Percentiles rank a stretch among this genome's conserved stretches.
Evolutionary conservation across 2,113 vertebrate species (phyloP).

Genomic region (Vimba vimba): DNA sequence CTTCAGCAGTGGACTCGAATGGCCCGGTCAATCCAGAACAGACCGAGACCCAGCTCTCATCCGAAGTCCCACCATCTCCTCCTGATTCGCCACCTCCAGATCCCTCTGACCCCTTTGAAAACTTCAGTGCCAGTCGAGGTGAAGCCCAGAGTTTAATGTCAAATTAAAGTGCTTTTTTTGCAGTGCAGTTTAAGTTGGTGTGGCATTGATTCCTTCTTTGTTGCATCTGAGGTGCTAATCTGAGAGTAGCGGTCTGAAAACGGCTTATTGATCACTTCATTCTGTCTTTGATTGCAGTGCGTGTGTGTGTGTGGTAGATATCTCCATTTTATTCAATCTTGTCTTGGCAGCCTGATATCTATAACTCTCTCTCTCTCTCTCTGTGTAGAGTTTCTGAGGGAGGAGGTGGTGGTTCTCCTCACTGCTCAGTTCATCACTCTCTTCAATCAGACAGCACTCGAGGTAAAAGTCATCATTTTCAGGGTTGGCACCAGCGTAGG

Average conservation of each 20-base stretch:
- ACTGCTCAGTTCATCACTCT: conserved; percentile 86
- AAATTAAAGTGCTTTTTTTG: not conserved
- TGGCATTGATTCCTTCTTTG: conserved; percentile 28
- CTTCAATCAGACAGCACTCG: conserved; percentile 86
- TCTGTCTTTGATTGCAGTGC: conserved; percentile 52
- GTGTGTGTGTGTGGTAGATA: conserved; percentile 35
- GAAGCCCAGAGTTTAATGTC: conserved; percentile 23
- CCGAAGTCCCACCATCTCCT: conserved; percentile 7
- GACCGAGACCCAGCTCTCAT: conserved; percentile 26
- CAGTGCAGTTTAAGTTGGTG: conserved; percentile 14
- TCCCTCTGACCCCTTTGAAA: conserved; percentile 64
- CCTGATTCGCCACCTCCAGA: conserved; percentile 10
- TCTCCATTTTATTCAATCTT: conserved; percentile 36
- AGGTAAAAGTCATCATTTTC: conserved; percentile 72
- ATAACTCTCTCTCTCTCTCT: conserved; percentile 47
- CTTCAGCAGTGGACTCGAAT: conserved; percentile 56
- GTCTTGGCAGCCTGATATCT: conserved; percentile 41
- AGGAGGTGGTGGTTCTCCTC: conserved; percentile 84
- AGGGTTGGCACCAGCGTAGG: not conserved
- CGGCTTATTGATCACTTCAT: conserved; percentile 29
- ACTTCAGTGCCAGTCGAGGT: conserved; percentile 74
- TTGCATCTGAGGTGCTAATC: conserved; percentile 41
- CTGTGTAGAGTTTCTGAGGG: conserved; percentile 78
- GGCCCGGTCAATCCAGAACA: conserved; percentile 57
- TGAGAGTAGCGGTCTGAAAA: conserved; percentile 32